These are phyloP conservation scores for Ectemnius continuus DNA, from an alignment of 2,888 invertebrate species.

Conservation along the genomic window DNA sequence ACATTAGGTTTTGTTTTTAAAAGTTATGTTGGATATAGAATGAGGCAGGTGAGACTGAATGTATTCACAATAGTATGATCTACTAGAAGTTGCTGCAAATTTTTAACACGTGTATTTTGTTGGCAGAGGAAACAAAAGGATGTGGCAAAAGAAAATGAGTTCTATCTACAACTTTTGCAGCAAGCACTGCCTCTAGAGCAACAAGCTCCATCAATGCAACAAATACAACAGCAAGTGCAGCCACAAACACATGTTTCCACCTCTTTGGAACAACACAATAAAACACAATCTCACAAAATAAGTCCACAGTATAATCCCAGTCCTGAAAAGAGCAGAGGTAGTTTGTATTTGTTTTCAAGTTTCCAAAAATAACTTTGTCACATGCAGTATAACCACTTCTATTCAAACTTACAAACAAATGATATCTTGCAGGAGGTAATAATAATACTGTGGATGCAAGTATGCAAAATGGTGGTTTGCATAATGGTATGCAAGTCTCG, in stretches of 20 bases:
- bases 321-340: slow-evolving; percentile 79
- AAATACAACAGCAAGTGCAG: slow-evolving; percentile 71
- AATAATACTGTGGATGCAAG: slow-evolving; percentile 68
- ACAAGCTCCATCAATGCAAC: slow-evolving; percentile 72
- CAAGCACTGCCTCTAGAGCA: slow-evolving; percentile 91
- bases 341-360: slow-evolving; percentile 70
- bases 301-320: slow-evolving; percentile 76
- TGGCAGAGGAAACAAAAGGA: slow-evolving; percentile 92
- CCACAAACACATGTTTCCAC: slow-evolving; percentile 66
- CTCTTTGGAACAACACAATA: slow-evolving; percentile 72
- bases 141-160: slow-evolving; percentile 96
- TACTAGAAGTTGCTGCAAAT: background rate
- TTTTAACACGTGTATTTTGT: slow-evolving; percentile 50
- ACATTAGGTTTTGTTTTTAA: slow-evolving; percentile 97
- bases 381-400: background rate
- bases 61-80: background rate
- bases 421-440: slow-evolving; percentile 59
- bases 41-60: slow-evolving; percentile 84
- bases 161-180: slow-evolving; percentile 94
- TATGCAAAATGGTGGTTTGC: slow-evolving; percentile 74
- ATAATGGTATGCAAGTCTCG: slow-evolving; percentile 69
- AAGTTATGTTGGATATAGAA: slow-evolving; percentile 93
- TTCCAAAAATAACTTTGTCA: background rate
- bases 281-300: slow-evolving; percentile 73
- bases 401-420: background rate